These are phyloP conservation scores for Ceratoteleas bidentatus DNA, from an alignment of 1,140 invertebrate species.

Conservation along the genomic window DNA sequence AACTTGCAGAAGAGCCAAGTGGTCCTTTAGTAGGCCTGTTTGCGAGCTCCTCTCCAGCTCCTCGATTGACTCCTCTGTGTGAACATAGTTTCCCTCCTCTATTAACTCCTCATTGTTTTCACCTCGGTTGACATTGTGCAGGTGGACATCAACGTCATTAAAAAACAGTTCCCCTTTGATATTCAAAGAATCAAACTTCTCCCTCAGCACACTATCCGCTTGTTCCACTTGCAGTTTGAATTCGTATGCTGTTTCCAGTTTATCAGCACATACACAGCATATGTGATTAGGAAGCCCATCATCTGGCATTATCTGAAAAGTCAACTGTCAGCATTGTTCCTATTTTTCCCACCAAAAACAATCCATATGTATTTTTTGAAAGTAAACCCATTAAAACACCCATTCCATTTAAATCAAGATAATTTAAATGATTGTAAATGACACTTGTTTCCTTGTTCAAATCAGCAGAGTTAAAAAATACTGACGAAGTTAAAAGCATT, in stretches of 20 bases:
- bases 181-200: constrained; percentile 78
- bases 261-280: constrained; percentile 83
- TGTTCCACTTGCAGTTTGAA: constrained; percentile 85
- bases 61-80: constrained; percentile 48
- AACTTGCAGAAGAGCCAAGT: constrained; percentile 73
- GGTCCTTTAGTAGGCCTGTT: constrained; percentile 72
- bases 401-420: too few species aligned
- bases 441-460: too few species aligned
- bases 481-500: too few species aligned
- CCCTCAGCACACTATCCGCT: constrained; percentile 82
- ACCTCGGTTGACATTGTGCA: constrained; percentile 68
- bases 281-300: constrained; percentile 85
- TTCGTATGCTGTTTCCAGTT: constrained; percentile 84
- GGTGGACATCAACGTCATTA: constrained; percentile 76
- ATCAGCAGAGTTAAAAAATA: too few species aligned
- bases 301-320: constrained; percentile 81
- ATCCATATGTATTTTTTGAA: too few species aligned
- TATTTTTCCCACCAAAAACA: too few species aligned
- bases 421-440: too few species aligned
- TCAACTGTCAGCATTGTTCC: too few species aligned
- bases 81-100: constrained; percentile 66
- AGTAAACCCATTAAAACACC: too few species aligned
- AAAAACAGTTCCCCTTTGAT: constrained; percentile 78
- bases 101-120: constrained; percentile 60
- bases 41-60: constrained; percentile 58